Base-by-base conservation (phyloP, 2,888 invertebrate genomes). In the Willowsia nigromaculata region DNA sequence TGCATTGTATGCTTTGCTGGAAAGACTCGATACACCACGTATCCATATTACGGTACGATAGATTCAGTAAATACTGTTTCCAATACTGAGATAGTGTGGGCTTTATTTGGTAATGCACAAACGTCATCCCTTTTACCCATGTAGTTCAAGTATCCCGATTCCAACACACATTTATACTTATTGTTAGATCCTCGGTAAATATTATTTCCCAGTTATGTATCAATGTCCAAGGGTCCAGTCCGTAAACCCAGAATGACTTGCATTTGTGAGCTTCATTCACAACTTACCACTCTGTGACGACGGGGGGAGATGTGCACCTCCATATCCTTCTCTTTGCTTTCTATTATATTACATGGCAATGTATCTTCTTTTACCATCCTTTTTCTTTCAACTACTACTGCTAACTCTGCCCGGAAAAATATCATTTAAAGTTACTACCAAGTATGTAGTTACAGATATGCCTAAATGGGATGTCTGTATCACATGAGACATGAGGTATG, bases 211-310 rank as follows among this genome's bases (percentile, higher is more conserved):
- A 25, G 25, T 13, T 65, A 65, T 33, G 30, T 65, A 30, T 33
- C 65, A 33, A 33, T 65, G 33, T 33, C 27, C 15, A 65, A 65
- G 9, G 4, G 62, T 25, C 13, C 30, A 27, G 27, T 30, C 62
- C n/a, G n/a, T n/a, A n/a, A n/a, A n/a, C n/a, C n/a, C n/a, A n/a
- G n/a, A n/a, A n/a, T n/a, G n/a, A n/a, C n/a, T n/a, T n/a, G n/a
- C n/a, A n/a, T n/a, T n/a, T n/a, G n/a, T n/a, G n/a, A n/a, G n/a
- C n/a, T n/a, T n/a, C n/a, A n/a, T n/a, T 62, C 5, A 13, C 30
- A 33, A 65, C 65, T 65, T n/a, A 33, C 65, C 65, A 65, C 65
- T 33, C 65, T 65, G 13, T 62, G 33, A 65, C n/a, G 33, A 15
- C 3, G 5, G 9, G n/a, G n/a, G 4, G 22, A 33, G 3, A 3